These are phyloP conservation scores for Vanessa cardui DNA, from an alignment of 2,888 invertebrate species.

Conservation along the genomic window DNA sequence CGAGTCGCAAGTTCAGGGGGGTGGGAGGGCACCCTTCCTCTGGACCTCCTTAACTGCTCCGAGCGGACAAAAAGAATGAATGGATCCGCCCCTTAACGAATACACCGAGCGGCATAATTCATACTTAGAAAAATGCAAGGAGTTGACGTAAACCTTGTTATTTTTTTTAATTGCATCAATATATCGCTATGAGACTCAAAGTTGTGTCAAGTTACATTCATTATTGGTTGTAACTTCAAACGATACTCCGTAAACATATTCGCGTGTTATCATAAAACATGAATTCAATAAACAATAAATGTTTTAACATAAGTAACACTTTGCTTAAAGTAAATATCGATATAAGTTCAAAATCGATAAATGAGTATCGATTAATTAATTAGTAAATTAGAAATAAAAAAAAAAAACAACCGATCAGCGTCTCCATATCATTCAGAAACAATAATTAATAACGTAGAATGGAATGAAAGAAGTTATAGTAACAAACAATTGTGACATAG, in stretches of 20 bases:
- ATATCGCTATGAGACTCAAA: neutral
- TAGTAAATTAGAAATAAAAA: neutral
- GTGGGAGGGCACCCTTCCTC: slow-evolving; percentile 56
- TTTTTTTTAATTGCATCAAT: slow-evolving; percentile 37
- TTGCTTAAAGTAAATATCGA: neutral
- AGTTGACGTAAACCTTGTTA: slow-evolving; percentile 57
- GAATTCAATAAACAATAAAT: too few species aligned
- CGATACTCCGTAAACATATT: too few species aligned
- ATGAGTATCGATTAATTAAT: neutral
- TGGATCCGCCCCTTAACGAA: slow-evolving; percentile 83
- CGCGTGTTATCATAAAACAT: too few species aligned
- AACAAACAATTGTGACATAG: slow-evolving; percentile 41
- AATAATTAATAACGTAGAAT: slow-evolving; percentile 44
- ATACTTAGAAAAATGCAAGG: slow-evolving; percentile 81
- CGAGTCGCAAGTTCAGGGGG: slow-evolving; percentile 76
- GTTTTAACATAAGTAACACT: neutral
- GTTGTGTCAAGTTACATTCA: neutral
- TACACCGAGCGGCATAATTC: slow-evolving; percentile 83
- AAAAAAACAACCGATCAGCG: slow-evolving; percentile 9
- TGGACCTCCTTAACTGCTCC: slow-evolving; percentile 80
- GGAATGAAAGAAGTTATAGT: slow-evolving; percentile 42
- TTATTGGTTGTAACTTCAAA: neutral
- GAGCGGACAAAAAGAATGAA: slow-evolving; percentile 83
- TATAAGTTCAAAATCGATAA: neutral
- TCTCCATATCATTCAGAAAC: slow-evolving; percentile 40